Conservation (phyloP, 2,888 invertebrate genomes). For the Apodemia mormo region DNA sequence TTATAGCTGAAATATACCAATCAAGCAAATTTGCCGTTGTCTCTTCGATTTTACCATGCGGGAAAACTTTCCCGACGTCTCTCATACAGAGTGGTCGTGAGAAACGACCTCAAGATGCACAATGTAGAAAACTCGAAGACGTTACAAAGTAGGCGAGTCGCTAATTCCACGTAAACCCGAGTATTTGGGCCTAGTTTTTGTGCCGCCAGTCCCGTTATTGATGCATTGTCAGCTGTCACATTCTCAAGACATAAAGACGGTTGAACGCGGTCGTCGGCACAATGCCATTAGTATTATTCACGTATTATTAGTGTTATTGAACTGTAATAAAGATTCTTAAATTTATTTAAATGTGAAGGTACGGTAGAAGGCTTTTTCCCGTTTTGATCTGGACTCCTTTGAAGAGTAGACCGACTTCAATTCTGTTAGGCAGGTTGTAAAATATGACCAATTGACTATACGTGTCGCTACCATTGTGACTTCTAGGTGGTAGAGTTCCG, state of each 20-base stretch:
- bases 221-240: constrained; percentile 12
- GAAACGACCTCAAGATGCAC: background rate
- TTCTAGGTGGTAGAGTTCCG: too few species aligned
- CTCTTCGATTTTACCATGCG: background rate
- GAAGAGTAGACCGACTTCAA: too few species aligned
- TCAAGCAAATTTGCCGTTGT: background rate
- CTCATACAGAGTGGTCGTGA: background rate
- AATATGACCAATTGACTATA: too few species aligned
- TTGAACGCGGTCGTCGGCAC: background rate
- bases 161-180: constrained; percentile 7
- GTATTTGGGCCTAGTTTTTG: constrained; percentile 16
- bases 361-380: too few species aligned
- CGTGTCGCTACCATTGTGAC: too few species aligned
- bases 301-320: background rate
- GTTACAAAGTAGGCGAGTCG: background rate
- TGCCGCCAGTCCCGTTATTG: constrained; percentile 3
- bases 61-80: background rate
- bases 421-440: too few species aligned
- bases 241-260: background rate
- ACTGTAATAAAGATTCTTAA: background rate
- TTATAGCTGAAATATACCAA: too few species aligned
- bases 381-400: too few species aligned
- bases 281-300: background rate
- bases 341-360: too few species aligned
- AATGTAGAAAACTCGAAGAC: background rate